Evolutionary conservation across 2,797 vertebrate genomes (phyloP), one percentile per base, ranked within the genome.

Genomic region (Rhinella marina): DNA sequence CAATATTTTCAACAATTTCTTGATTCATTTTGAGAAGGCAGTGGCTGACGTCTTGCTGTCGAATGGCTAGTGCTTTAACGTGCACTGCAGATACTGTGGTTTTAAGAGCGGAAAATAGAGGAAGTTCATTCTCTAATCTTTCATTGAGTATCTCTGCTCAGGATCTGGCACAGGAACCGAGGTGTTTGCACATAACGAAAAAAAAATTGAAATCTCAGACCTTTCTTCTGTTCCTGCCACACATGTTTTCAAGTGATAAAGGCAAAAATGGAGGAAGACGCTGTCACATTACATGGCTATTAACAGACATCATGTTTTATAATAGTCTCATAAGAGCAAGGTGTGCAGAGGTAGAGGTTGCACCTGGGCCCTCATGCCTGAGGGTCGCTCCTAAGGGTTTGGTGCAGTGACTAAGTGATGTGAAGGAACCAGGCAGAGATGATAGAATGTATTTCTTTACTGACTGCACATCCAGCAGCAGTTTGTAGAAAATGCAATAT

Each of bases 1-100:
- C 97, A 48, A 98, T 90, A 29, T 96, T 93, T 52, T 96, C 97
- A 91, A 98, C 88, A 25, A 96, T 91, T 25, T 91, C 92, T n/a
- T 93, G 91, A 19, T 97, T 94, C 97, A 97, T 98, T 91, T 94
- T 50, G 1, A 32, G 29, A 19, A 12, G 25, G 84, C 14, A 48
- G 27, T 7, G 5, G 66, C 5, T 17, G 48, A 7, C 54, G 52
- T 83, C 27, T 73, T 54, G 72, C 72, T 77, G 66, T 19, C 29
- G 48, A 52, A 7, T 29, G 17, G 59, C 3, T 29, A 29, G 54
- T 48, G n/a, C 59, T 27, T 19, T 50, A 9, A 32, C n/a, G 9
- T 7, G 19, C 23, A 10, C 41, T 52, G 25, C 41, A 27, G 52
- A 83, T 56, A 25, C 27, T 21, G 19, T 32, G 48, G 8, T 7